Evolutionary conservation across 92 coral and sea anemone species (phyloP), one percentile per base, ranked within the genome.

Genomic region (Palythoa caribaeorum): DNA sequence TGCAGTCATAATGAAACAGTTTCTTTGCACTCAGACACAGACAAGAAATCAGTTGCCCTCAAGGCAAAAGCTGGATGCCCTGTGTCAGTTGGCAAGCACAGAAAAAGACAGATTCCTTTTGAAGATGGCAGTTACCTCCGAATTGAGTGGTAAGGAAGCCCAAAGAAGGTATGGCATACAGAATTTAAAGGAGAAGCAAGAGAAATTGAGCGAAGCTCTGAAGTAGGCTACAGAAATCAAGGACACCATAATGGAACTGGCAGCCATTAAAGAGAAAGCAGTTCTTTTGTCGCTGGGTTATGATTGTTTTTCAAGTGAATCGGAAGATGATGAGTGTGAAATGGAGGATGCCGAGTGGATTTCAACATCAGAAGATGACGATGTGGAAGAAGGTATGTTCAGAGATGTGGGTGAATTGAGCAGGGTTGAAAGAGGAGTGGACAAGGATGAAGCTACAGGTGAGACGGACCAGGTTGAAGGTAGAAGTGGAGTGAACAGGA

Each of bases 91-190:
- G 20, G 92, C 92, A 55, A 85, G 80, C 80, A 53, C 89, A 35
- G 92, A 89, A 28, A 44, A 47, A 28, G 92, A 86, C 76, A 76
- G 87, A 37, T 38, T 78, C 55, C 54, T 90, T 15, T 28, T 89
- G 10, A 73, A 44, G 44, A 83, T 89, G 88, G 88, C 88, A 40
- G 91, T 52, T 20, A 75, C 66, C 57, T 85, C 87, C 40, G 57
- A 59, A 48, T 70, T 90, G 55, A 90, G 92, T 69, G 87, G 76
- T 10, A 85, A 85, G 78, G 90, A 90, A 85, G 92, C 92, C 19
- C 81, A 71, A 52, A 90, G 57, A 85, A 76, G 77, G 87, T 85
- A 85, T 71, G 92, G 90, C 40, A 84, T 90, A 35, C 90, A 90
- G 73, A 78, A 78, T 85, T 53, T 90, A 17, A 71, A 73, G 20